Conservation (phyloP, 1,140 invertebrate genomes). For the Penaeus vannamei region DNA sequence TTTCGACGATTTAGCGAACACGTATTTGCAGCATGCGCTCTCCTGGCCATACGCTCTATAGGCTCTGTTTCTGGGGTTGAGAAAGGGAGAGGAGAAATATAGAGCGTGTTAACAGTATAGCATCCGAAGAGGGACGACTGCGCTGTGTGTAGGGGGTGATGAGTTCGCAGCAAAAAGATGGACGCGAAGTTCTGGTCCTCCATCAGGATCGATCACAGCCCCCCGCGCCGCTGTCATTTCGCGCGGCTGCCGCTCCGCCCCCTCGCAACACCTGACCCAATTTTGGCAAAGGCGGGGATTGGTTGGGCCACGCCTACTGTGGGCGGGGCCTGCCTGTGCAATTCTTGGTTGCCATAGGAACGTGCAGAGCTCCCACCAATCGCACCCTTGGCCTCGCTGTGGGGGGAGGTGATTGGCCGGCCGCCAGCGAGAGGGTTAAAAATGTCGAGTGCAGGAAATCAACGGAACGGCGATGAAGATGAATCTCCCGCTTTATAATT, state of each 20-base stretch:
- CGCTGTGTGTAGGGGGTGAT: conserved; percentile 47
- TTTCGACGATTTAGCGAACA: conserved; percentile 41
- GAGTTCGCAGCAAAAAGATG: conserved; percentile 27
- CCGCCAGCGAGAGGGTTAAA: conserved; percentile 65
- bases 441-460: conserved; percentile 68
- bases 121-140: no score
- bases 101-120: no score
- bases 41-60: background rate
- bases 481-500: conserved; percentile 67
- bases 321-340: conserved; percentile 57
- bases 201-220: conserved; percentile 44
- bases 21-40: conserved; percentile 38
- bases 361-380: conserved; percentile 62
- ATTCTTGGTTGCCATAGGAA: conserved; percentile 65
- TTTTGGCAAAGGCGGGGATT: conserved; percentile 66
- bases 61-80: background rate
- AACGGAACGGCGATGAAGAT: conserved; percentile 60
- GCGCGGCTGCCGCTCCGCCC: conserved; percentile 61
- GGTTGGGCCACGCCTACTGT: conserved; percentile 59
- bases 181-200: conserved; percentile 47
- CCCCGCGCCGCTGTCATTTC: conserved; percentile 56
- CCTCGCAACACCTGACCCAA: conserved; percentile 66
- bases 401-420: conserved; percentile 61
- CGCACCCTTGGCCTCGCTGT: conserved; percentile 20
- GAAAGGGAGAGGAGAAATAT: no score